Conservation (phyloP, 2,888 invertebrate species). For the Tiphia femorata region DNA sequence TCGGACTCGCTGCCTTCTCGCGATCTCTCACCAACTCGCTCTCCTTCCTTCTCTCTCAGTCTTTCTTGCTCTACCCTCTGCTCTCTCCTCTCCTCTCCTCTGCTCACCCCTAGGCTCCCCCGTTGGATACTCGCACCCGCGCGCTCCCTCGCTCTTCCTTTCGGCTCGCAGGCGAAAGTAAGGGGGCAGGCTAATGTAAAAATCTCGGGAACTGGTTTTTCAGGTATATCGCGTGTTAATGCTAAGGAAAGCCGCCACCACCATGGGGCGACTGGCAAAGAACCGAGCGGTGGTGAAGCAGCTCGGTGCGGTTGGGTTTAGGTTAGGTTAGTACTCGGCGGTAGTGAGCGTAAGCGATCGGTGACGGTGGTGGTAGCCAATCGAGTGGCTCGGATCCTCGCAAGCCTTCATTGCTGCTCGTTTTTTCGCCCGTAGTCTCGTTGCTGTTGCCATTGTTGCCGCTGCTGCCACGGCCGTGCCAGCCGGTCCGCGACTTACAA, state of each 20-base stretch:
- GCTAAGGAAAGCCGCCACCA: conserved; percentile 49
- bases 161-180: conserved; percentile 62
- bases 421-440: background rate
- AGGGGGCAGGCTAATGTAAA: conserved; percentile 51
- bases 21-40: too few species aligned
- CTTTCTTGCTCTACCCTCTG: too few species aligned
- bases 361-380: too few species aligned
- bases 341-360: too few species aligned
- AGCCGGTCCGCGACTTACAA: too few species aligned
- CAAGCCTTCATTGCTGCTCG: too few species aligned
- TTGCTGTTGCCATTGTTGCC: background rate
- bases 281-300: background rate
- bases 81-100: conserved; percentile 1
- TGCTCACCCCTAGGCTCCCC: conserved; percentile 33
- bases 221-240: conserved; percentile 58
- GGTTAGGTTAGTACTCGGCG: too few species aligned
- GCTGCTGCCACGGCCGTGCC: too few species aligned
- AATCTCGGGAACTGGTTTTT: conserved; percentile 63
- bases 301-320: background rate
- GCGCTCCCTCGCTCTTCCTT: conserved; percentile 59
- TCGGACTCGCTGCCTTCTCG: too few species aligned
- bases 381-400: too few species aligned
- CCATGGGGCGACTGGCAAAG: conserved; percentile 7
- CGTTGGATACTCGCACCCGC: too few species aligned
- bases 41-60: too few species aligned